phyloP scores from a whole-genome alignment of 1,140 invertebrate species.

The Ceratina japonica region DNA sequence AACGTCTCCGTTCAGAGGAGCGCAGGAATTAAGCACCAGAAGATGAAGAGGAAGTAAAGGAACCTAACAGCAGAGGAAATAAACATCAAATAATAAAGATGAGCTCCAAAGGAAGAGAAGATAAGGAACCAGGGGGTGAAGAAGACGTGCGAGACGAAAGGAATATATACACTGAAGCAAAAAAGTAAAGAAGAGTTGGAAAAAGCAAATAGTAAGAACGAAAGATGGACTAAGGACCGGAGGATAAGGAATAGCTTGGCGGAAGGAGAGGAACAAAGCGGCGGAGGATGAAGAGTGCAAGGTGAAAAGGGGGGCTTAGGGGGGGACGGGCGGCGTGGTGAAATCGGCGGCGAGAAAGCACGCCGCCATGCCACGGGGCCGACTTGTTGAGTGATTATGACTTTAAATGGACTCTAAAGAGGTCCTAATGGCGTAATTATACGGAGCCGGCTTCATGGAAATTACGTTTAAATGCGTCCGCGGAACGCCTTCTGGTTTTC shows the following conservation, averaged over 20 bases:
- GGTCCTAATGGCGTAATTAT: conserved; percentile 62
- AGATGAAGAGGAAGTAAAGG: not conserved
- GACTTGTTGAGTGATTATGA: conserved; percentile 63
- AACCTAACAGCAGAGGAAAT: not conserved
- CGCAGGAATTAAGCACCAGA: conserved; percentile 12
- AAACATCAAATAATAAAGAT: too few species aligned
- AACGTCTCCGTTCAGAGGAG: conserved; percentile 46
- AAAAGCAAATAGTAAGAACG: too few species aligned
- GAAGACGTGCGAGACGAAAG: too few species aligned
- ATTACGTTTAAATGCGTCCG: conserved; percentile 58
- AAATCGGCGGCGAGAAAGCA: conserved; percentile 50
- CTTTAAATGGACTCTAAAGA: conserved; percentile 62
- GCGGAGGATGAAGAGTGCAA: too few species aligned
- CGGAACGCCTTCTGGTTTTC: conserved; percentile 48
- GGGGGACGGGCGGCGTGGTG: not conserved
- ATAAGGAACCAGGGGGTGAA: not conserved
- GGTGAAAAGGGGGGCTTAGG: not conserved
- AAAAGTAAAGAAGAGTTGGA: too few species aligned
- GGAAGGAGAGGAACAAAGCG: not conserved
- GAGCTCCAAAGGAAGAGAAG: too few species aligned
- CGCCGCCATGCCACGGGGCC: conserved; percentile 30
- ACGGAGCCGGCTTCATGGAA: conserved; percentile 57
- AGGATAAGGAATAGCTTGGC: too few species aligned
- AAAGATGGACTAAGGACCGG: too few species aligned
- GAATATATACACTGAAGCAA: too few species aligned